These are phyloP conservation scores for Myiozetetes cayanensis DNA, from an alignment of 2,113 vertebrate genomes.

Conservation along the genomic window DNA sequence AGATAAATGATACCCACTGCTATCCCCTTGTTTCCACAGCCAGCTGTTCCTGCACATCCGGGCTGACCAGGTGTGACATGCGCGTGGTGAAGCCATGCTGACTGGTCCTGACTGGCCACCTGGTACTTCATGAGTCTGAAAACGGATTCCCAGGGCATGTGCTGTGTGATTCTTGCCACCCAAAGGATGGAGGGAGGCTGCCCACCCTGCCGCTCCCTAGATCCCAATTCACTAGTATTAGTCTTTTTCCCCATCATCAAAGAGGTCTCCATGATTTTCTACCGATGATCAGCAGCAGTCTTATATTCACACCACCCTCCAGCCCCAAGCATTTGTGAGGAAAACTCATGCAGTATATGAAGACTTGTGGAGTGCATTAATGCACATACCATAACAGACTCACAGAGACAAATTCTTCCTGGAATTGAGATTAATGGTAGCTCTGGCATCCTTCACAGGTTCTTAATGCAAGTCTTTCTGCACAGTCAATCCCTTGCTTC, in stretches of 20 bases:
- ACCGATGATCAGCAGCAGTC: background rate
- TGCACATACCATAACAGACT: background rate
- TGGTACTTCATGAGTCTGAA: background rate
- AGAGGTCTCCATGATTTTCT: background rate
- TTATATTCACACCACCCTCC: background rate
- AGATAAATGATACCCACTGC: background rate
- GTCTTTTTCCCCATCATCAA: background rate
- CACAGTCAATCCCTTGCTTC: background rate
- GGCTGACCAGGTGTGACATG: background rate
- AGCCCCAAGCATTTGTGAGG: background rate
- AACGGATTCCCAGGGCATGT: background rate
- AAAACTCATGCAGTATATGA: background rate
- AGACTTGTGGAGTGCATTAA: background rate
- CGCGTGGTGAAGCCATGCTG: background rate
- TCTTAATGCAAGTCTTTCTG: background rate
- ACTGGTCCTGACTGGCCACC: background rate
- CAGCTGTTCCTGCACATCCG: background rate
- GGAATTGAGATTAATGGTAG: background rate
- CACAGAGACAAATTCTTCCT: background rate
- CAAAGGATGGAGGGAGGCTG: background rate
- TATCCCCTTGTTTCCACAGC: background rate
- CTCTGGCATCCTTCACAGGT: background rate
- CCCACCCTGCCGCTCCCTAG: background rate
- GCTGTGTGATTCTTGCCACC: background rate
- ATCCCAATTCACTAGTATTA: background rate